Base-by-base conservation (phyloP, 2,797 vertebrate genomes). In the Petrocephalus sullivani region DNA sequence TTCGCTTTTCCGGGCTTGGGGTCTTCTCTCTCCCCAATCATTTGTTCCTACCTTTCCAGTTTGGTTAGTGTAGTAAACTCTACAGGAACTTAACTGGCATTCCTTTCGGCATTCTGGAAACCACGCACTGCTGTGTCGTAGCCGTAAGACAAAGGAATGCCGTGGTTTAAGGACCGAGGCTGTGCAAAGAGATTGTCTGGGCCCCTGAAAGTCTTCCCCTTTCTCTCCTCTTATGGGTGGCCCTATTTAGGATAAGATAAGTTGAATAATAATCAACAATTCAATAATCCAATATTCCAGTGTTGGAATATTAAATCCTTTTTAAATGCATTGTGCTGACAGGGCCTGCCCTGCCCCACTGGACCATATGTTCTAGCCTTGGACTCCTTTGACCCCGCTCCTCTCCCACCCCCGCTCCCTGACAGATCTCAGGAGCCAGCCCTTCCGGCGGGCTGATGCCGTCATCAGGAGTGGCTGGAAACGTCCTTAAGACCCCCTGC, bases 401-500 rank as follows among this genome's bases (percentile, higher is more conserved):
- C 51, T 90, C 94, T 91, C 93, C 87, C 41, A 46, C 53, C 16
- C 10, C 92, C 92, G 89, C 93, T 92, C 91, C 92, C 93, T 95
- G 95, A 91, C 95, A 97, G 96, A 97, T 95, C 96, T 97, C 90
- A 94, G 96, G 93, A 97, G 92, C 94, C 96, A 97, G 95, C 96
- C 96, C 91, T 97, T 95, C 95, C 95, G 96, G 93, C 95, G 96
- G 94, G 95, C 95, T 90, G 96, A 97, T 53, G 96, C 96, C 71
- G 93, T 97, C 93, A 96, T 96, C 93, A 96, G 96, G 93, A 95
- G 95, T 87, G 96, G 96, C 93, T 97, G 96, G 96, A 96, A 96
- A 92, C 95, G 96, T 94, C 95, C 95, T 90, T 95, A 95, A 96
- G 95, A 93, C 94, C 86, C 89, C 91, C 91, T 92, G 92, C 85